phyloP scores from a whole-genome alignment of 2,113 vertebrate species.

The Oncorhynchus keta region DNA sequence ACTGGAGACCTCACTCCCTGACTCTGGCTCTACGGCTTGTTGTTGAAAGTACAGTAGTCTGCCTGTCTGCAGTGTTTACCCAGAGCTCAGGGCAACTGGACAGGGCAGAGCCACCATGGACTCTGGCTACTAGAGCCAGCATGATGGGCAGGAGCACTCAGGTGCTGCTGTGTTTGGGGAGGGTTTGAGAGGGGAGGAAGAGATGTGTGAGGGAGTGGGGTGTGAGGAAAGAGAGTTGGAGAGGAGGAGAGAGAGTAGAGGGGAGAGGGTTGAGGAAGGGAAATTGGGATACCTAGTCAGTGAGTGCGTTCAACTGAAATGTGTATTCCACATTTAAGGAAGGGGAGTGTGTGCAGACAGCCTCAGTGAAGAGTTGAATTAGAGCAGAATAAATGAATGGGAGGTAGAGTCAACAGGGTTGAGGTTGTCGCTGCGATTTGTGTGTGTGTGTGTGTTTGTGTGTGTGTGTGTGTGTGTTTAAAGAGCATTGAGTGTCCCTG shows the following conservation, averaged over 20 bases:
- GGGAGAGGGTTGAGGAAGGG: not conserved
- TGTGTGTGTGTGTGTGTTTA: not conserved
- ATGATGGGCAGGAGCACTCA: conserved; percentile 21
- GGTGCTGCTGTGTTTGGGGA: conserved; percentile 43
- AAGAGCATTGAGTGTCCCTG: conserved; percentile 13
- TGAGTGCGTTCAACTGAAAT: too few relatives aligned
- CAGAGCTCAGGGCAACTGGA: not conserved
- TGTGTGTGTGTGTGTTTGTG: not conserved
- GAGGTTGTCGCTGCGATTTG: not conserved
- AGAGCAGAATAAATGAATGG: conserved; percentile 52
- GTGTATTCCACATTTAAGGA: conserved; percentile 5
- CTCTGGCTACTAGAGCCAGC: not conserved
- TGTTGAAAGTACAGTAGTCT: not conserved
- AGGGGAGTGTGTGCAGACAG: conserved; percentile 16
- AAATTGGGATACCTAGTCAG: too few relatives aligned
- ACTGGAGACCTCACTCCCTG: too few relatives aligned
- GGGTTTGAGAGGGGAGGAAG: not conserved
- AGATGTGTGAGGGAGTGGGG: not conserved
- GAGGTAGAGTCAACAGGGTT: conserved; percentile 38
- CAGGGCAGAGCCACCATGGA: not conserved
- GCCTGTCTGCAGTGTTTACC: conserved; percentile 25
- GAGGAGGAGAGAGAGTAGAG: not conserved
- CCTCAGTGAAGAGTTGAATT: conserved; percentile 38
- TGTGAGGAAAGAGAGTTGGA: not conserved
- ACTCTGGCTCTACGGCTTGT: not conserved